These are phyloP conservation scores for Stichodactyla helianthus DNA, from an alignment of 64 coral and sea anemone species.

Conservation along the genomic window DNA sequence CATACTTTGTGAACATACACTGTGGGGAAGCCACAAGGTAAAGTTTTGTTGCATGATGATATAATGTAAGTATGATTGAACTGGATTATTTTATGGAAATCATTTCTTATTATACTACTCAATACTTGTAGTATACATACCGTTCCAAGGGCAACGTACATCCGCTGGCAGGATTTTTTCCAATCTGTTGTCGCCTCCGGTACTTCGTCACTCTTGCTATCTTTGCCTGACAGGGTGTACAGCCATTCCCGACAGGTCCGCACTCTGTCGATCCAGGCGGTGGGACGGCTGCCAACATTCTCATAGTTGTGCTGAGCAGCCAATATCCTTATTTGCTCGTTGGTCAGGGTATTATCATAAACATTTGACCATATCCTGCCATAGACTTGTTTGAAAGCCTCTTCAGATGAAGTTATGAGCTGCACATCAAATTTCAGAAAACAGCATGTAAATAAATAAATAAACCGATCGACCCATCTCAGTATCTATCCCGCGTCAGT, in stretches of 20 bases:
- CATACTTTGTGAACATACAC: too few species aligned
- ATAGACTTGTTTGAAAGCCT: background rate
- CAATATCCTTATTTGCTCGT: background rate
- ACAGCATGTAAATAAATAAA: too few species aligned
- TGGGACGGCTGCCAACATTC: background rate
- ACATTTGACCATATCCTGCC: background rate
- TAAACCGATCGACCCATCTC: too few species aligned
- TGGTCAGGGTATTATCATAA: background rate
- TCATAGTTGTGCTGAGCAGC: background rate
- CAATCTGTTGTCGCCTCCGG: background rate
- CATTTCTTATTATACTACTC: background rate
- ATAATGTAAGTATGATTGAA: too few species aligned
- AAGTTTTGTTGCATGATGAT: too few species aligned
- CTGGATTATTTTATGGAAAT: too few species aligned
- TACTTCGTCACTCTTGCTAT: background rate
- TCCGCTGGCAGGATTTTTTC: background rate
- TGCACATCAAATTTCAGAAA: too few species aligned
- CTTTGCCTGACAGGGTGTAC: background rate
- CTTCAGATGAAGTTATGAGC: background rate
- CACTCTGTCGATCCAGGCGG: slow-evolving; percentile 1
- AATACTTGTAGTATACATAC: background rate
- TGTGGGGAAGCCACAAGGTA: too few species aligned
- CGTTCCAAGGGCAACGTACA: background rate
- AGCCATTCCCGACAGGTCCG: background rate
- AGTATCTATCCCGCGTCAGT: too few species aligned